Percentiles rank a stretch among this genome's conserved stretches.
phyloP scores from a whole-genome alignment of 2,888 invertebrate genomes.

The Cabera pusaria region DNA sequence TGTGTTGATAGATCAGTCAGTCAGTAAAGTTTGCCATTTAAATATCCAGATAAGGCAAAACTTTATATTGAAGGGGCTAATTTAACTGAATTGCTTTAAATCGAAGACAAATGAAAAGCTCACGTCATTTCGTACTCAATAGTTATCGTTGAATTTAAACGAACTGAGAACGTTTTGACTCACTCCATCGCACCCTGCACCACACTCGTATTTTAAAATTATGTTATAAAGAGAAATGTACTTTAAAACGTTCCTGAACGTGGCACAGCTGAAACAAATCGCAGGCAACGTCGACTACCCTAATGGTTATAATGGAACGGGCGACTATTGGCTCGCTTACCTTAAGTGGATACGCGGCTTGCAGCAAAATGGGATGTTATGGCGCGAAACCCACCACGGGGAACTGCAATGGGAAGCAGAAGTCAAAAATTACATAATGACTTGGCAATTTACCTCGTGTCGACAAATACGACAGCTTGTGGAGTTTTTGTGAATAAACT shows the following conservation, averaged over 20 bases:
- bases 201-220: constrained; percentile 53
- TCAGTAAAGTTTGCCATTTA: too few species aligned
- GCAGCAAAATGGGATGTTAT: constrained; percentile 28
- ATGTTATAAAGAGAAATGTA: constrained; percentile 63
- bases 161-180: constrained; percentile 30
- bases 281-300: constrained; percentile 43
- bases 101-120: too few species aligned
- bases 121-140: too few species aligned
- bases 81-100: too few species aligned
- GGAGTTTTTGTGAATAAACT: too few species aligned
- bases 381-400: constrained; percentile 1
- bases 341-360: constrained; percentile 57
- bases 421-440: too few species aligned
- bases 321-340: constrained; percentile 50
- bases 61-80: too few species aligned
- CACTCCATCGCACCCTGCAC: constrained; percentile 34
- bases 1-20: too few species aligned
- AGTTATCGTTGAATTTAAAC: too few species aligned
- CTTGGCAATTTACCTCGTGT: too few species aligned
- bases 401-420: background rate
- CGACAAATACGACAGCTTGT: too few species aligned
- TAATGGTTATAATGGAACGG: constrained; percentile 58
- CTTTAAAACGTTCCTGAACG: constrained; percentile 55
- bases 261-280: constrained; percentile 69
- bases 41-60: too few species aligned